phyloP scores from a whole-genome alignment of 2,797 vertebrate genomes.

The Ibycter americanus region DNA sequence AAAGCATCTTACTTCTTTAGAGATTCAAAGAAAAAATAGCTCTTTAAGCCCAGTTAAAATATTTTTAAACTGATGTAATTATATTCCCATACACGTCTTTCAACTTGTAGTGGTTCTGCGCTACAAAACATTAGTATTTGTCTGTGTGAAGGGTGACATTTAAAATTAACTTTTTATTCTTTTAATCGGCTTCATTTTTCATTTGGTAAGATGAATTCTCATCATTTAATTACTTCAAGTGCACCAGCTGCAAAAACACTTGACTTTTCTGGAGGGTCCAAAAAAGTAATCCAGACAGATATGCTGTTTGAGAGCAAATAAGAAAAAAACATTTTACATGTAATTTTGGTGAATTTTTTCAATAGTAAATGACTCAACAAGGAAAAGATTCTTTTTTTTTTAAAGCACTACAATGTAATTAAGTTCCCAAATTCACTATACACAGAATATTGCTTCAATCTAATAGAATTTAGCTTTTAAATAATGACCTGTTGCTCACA shows the following conservation, averaged over 20 bases:
- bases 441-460: not conserved
- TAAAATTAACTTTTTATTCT: slow-evolving; percentile 3
- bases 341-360: not conserved
- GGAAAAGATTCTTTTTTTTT: not conserved
- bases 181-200: not conserved
- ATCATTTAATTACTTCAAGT: slow-evolving; percentile 4
- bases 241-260: not conserved
- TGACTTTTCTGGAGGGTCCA: not conserved
- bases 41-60: not conserved
- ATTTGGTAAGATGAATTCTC: not conserved
- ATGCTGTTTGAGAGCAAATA: not conserved
- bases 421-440: not conserved
- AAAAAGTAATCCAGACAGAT: not conserved
- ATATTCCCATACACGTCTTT: not conserved
- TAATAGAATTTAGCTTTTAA: not conserved
- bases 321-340: not conserved
- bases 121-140: not conserved
- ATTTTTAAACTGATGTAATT: not conserved
- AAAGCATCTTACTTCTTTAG: not conserved
- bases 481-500: not conserved
- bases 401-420: not conserved
- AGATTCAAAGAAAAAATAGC: not conserved
- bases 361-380: not conserved
- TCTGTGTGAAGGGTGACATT: not conserved
- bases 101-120: not conserved